Evolutionary conservation across 2,888 invertebrate genomes (phyloP), one percentile per base, ranked within the genome.

Genomic region (Ceramica pisi): DNA sequence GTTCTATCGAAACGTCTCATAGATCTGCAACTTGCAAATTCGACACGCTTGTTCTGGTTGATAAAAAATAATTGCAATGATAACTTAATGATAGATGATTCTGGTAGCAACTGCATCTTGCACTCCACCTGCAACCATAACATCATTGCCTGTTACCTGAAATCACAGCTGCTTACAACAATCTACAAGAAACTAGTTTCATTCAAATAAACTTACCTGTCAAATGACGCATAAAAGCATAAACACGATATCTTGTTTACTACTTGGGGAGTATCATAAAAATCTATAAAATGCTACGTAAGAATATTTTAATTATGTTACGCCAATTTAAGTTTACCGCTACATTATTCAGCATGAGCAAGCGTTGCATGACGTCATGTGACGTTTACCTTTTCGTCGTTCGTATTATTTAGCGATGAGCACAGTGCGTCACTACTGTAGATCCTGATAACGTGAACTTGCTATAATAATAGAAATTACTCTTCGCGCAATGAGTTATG

Each of bases 351-450:
- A 60, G 41, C 72, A 66, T 79, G 74, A 75, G 61, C 78, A 73
- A 80, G 90, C 90, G 88, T 91, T 89, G 80, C 80, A 82, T 92
- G 92, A 92, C 93, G 92, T 92, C 89, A 92, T 74, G 21, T 84
- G 82, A 83, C 84, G 74, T 83, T 66, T 69, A 64, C 51, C 35
- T 73, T 75, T 78, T 71, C 60, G 82, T 83, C 80, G 84, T 83
- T 56, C 59, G 66, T 70, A 62, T 66, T 61, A 61, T 71, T 57
- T 69, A 67, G 60, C 53, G 56, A 59, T 50, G 23, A 73, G 61
- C 51, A 66, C 14, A 12, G 46, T 75, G 71, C 84, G 81, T 75
- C 72, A 75, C 63, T 66, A 26, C 12, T 64, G 53, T 56, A 41
- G 23, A 48, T 16, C 16, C 16, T 63, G 57, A 53, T 55, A 63